These are phyloP conservation scores for Macrosiphum euphorbiae DNA, from an alignment of 2,888 invertebrate species.

Conservation along the genomic window DNA sequence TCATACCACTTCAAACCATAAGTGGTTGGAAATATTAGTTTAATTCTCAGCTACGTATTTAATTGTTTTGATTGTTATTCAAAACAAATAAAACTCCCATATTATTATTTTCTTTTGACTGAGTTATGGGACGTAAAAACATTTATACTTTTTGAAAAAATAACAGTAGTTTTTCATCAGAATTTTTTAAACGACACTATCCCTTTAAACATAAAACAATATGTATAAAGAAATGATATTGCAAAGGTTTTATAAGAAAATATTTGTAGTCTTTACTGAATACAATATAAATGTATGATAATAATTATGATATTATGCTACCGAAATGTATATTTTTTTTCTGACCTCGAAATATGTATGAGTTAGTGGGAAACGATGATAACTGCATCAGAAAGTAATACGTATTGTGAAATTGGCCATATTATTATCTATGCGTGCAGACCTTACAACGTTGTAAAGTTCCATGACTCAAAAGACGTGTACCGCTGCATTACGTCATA, in stretches of 20 bases:
- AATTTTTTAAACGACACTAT: neutral
- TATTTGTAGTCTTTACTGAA: neutral
- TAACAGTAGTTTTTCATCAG: neutral
- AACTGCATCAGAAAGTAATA: neutral
- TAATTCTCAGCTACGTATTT: neutral
- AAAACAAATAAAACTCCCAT: neutral
- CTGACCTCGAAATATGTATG: neutral
- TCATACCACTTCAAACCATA: neutral
- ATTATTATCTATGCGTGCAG: no score
- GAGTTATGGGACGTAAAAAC: neutral
- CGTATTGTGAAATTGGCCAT: neutral
- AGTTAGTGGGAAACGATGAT: neutral
- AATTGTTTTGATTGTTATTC: neutral
- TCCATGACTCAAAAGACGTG: neutral
- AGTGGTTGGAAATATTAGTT: neutral
- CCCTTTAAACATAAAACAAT: neutral
- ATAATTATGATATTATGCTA: neutral
- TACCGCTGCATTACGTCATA: neutral
- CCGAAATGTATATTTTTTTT: neutral
- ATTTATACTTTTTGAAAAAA: neutral
- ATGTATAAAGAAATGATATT: neutral
- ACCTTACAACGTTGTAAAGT: neutral
- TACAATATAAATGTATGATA: neutral
- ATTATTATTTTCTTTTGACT: neutral
- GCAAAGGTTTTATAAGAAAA: neutral